Conservation (phyloP, 2,113 vertebrate species). For the Hippopotamus amphibius region DNA sequence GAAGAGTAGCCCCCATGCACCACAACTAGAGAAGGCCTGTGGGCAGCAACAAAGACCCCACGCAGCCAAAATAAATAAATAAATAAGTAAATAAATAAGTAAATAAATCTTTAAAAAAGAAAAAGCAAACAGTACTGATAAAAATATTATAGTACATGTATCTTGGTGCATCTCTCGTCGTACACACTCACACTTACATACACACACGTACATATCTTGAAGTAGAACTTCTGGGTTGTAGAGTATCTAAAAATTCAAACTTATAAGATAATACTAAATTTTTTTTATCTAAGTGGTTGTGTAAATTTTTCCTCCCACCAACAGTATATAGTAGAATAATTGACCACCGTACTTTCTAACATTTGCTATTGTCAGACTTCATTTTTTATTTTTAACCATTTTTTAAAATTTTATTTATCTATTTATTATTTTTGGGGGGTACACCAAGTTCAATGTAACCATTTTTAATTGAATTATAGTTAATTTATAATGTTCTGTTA, state of each 20-base stretch:
- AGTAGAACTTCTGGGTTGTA: conserved; percentile 31
- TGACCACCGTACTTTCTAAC: background rate
- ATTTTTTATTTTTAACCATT: background rate
- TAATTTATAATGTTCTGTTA: background rate
- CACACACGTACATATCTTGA: background rate
- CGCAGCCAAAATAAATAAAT: no score
- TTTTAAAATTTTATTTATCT: background rate
- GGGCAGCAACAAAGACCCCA: no score
- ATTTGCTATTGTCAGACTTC: background rate
- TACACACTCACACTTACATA: background rate
- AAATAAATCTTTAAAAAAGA: no score
- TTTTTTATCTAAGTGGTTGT: background rate
- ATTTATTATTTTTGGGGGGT: no score
- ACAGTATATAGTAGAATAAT: background rate
- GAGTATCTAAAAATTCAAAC: background rate
- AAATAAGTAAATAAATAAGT: no score
- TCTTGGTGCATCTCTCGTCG: background rate
- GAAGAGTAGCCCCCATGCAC: no score
- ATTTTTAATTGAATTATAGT: background rate
- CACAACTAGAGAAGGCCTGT: no score
- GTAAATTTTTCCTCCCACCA: background rate
- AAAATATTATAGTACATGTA: background rate
- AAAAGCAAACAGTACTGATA: background rate
- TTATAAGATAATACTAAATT: conserved; percentile 26
- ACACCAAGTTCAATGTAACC: background rate